Evolutionary conservation across 2,888 invertebrate species (phyloP), one percentile per base, ranked within the genome.

Genomic region (Drosophila differens): DNA sequence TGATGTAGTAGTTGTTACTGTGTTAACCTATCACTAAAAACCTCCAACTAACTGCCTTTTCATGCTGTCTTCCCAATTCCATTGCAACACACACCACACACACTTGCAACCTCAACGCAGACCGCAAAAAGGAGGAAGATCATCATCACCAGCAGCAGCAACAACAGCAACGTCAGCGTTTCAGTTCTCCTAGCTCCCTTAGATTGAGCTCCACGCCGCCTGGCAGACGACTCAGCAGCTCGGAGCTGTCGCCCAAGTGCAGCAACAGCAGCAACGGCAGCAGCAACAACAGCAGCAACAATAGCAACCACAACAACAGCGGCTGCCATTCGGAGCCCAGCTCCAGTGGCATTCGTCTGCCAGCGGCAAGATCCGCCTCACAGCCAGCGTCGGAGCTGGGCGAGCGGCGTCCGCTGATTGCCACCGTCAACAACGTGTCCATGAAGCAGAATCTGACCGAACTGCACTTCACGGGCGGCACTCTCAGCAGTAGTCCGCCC

Each of bases 401-500:
- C 0, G 76, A 76, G 33, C 84, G 82, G 1, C 77, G 79, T 7
- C 65, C 79, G 0, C 10, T 88, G 37, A 90, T 93, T 60, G 91
- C 93, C 28, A 83, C 86, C 5, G 85, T 92, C 12, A 87, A 83
- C 16, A 79, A 91, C 32, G 82, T 93, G 9, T 90, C 92, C 33
- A 90, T 93, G 83, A 92, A 92, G 74, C 93, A 93, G 80, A 92
- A 91, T 76, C 91, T 93, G 37, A 92, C 88, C 77, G 93, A 93
- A 71, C 62, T 92, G 69, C 92, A 92, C 51, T 93, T 89, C 59
- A 91, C 87, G 54, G 91, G 92, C 52, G 90, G 77, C 22, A 53
- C 77, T 7, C 65, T 81, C n/a, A 83, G 16, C 47, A 25, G 25
- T 25, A 47, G 67, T 81, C 82, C 83, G 65, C 72, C 70, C 62